Evolutionary conservation across 1,140 invertebrate species (phyloP).

Genomic region (Ridgeia piscesae): DNA sequence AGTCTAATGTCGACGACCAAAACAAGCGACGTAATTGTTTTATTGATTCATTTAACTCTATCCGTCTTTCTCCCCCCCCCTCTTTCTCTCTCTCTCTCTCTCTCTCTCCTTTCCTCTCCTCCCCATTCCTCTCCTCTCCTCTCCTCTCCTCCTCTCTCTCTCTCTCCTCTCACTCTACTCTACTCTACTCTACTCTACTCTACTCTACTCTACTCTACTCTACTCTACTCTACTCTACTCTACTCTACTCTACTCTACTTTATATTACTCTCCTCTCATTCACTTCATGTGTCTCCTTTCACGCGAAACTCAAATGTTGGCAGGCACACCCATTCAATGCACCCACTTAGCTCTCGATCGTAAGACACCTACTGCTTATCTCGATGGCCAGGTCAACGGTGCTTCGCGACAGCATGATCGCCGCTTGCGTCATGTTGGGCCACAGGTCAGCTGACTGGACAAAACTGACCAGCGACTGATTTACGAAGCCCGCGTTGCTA

Average conservation of each 20-base stretch:
- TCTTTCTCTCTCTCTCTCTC: neutral
- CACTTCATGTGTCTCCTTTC: no score
- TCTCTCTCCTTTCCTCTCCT: neutral
- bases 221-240: no score
- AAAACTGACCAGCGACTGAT: constrained; percentile 20
- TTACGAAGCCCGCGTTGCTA: constrained; percentile 17
- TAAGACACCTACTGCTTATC: constrained; percentile 40
- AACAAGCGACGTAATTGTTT: no score
- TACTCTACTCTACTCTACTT: no score
- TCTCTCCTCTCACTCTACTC: no score
- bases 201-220: no score
- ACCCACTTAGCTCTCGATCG: constrained; percentile 24
- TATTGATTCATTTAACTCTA: neutral
- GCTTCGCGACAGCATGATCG: constrained; percentile 34
- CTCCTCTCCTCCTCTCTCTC: no score
- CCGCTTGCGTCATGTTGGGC: constrained; percentile 35
- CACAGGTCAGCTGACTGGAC: constrained; percentile 27
- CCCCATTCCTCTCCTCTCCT: neutral
- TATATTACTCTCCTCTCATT: no score
- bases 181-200: no score
- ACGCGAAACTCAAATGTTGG: no score
- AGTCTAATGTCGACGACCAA: no score
- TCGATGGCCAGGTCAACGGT: constrained; percentile 41
- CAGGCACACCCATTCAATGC: no score
- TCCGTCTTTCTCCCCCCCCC: neutral